A percentile compares a stretch with the other conserved stretches of the same genome.
Evolutionary conservation across 2,888 invertebrate genomes (phyloP).

Genomic region (Hemistola chrysoprasaria): DNA sequence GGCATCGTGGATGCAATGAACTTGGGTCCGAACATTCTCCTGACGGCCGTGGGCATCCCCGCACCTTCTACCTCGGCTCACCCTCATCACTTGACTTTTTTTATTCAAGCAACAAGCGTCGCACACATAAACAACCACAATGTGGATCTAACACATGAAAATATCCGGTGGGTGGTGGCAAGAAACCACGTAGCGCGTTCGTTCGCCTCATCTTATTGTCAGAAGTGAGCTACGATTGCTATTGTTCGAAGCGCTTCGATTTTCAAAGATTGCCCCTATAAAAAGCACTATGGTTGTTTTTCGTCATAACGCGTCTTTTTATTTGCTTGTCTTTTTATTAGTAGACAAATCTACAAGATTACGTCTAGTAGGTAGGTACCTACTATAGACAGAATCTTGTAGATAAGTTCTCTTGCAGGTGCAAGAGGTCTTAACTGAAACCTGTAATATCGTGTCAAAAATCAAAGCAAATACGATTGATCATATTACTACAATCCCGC

Average conservation of each 20-base stretch:
- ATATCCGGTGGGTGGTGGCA: constrained; percentile 41
- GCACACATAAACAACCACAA: constrained; percentile 40
- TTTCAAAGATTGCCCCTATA: constrained; percentile 18
- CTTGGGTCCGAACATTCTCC: constrained; percentile 58
- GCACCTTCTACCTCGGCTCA: constrained; percentile 35
- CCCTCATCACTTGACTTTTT: constrained; percentile 57
- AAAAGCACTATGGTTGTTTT: constrained; percentile 19
- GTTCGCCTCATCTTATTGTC: constrained; percentile 54
- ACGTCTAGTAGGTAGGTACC: too few species aligned
- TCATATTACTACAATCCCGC: too few species aligned
- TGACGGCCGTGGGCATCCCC: constrained; percentile 29
- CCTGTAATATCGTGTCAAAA: too few species aligned
- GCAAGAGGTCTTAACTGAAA: too few species aligned
- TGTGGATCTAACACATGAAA: constrained; percentile 46
- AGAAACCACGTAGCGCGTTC: constrained; percentile 59
- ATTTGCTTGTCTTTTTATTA: too few species aligned
- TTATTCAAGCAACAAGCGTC: constrained; percentile 43
- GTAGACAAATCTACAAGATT: too few species aligned
- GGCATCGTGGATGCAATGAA: constrained; percentile 53
- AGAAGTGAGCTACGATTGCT: constrained; percentile 40
- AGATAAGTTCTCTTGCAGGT: too few species aligned
- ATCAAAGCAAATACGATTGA: too few species aligned
- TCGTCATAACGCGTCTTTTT: too few species aligned
- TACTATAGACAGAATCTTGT: too few species aligned
- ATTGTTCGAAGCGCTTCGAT: constrained; percentile 38